phyloP scores from a whole-genome alignment of 2,113 vertebrate genomes.

The Cygnus atratus region DNA sequence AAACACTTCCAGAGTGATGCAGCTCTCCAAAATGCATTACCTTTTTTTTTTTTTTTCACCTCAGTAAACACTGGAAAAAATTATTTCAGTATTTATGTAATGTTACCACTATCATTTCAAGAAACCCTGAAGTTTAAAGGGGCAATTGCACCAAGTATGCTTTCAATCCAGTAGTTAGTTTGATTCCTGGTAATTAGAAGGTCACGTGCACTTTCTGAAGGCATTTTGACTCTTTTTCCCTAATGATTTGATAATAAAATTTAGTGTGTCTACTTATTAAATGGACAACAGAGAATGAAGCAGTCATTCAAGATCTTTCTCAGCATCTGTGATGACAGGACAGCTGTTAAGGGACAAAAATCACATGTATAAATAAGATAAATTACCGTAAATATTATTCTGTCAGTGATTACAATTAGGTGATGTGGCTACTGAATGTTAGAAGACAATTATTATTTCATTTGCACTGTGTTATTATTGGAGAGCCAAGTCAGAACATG shows the following conservation, averaged over 20 bases:
- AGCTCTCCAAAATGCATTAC: not conserved
- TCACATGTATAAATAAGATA: not conserved
- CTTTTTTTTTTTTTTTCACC: not conserved
- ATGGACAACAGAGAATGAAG: not conserved
- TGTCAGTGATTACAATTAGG: not conserved
- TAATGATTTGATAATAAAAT: not conserved
- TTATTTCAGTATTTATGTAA: not conserved
- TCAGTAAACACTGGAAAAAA: not conserved
- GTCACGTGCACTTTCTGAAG: not conserved
- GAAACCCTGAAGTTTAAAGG: not conserved
- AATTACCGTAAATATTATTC: not conserved
- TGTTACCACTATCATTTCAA: not conserved
- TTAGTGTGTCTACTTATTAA: not conserved
- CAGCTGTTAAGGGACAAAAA: not conserved
- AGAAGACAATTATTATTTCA: not conserved
- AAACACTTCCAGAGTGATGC: not conserved
- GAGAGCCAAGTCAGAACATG: not conserved
- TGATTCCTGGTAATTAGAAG: not conserved
- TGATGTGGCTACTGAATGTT: not conserved
- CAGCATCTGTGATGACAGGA: not conserved
- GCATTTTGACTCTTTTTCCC: not conserved
- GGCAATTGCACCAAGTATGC: not conserved
- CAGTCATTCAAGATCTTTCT: not conserved
- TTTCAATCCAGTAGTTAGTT: not conserved
- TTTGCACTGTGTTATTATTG: not conserved